Base-by-base conservation (phyloP, 2,113 vertebrate species). In the Leptodactylus fuscus region DNA sequence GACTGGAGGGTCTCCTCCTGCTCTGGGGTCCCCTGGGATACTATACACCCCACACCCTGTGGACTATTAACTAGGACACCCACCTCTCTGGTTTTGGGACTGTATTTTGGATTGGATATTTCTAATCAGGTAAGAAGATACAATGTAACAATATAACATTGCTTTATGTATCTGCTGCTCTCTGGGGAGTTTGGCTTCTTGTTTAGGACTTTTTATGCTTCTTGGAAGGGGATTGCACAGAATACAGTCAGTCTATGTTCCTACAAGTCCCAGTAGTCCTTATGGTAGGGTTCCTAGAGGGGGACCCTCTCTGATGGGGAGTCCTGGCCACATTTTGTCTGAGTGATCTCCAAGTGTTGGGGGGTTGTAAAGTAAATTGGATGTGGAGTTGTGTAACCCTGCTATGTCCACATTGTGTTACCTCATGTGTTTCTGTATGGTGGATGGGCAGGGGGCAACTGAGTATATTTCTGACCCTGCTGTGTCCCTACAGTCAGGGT, bases 1-100 rank as follows among this genome's bases (percentile, higher is more conserved):
- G 22, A 70, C 15, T 46, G 32, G 62, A 65, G 80, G 41, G 38
- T 65, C 60, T 69, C 81, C 38, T 48, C 62, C 32, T 44, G 44
- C 53, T 81, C 3, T 62, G 36, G 44, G 41, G 65, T 69, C 81
- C 22, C 27, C 22, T 82, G 81, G 81, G 65, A 82, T 82, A 82
- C 6, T 38, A 13, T 34, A 8, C 24, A 16, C 60, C 24, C 24
- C 15, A 29, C n/a, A 18, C 44, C 44, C 27, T 70, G 62, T 67
- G 77, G 48, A 82, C 48, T 53, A 34, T 24, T 20, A 11, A 1
- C 58, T 38, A 11, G 46, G 24, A 20, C 10, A 16, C 27, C 38
- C 11, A 58, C 53, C 41, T 51, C 27, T 27, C 11, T n/a, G 18
- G 27, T 70, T n/a, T 29, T 27, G 27, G 49, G 11, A 36, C 16